phyloP scores from a whole-genome alignment of 2,113 vertebrate species.

The Protobothrops mucrosquamatus region DNA sequence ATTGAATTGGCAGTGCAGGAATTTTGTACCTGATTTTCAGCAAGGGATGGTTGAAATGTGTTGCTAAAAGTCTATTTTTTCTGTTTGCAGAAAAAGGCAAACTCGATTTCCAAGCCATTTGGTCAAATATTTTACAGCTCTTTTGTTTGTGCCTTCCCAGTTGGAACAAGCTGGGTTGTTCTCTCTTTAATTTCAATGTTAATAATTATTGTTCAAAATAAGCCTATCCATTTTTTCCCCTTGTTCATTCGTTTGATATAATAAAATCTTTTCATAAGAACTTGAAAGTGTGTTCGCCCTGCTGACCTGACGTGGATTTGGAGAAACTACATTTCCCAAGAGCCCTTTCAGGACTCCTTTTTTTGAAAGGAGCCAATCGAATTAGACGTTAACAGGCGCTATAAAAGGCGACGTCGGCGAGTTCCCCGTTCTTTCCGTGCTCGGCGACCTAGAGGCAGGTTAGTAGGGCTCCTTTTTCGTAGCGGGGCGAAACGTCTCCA shows the following conservation, averaged over 20 bases:
- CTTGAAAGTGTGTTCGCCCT: not conserved
- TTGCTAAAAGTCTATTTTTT: not conserved
- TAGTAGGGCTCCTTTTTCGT: fast-evolving
- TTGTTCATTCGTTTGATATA: not conserved
- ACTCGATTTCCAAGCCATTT: not conserved
- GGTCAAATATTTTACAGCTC: not conserved
- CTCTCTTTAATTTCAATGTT: not conserved
- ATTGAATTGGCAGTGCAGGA: not conserved
- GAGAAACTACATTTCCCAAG: constrained; percentile 43
- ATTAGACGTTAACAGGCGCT: fast-evolving
- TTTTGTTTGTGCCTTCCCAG: not conserved
- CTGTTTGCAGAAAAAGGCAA: not conserved
- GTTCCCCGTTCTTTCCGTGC: not conserved
- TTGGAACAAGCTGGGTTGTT: not conserved
- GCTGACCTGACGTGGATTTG: not conserved
- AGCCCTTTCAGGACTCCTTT: not conserved
- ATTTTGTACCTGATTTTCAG: not conserved
- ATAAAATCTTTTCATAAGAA: not conserved
- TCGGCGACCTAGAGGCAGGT: fast-evolving
- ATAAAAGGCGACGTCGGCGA: fast-evolving
- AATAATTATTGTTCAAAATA: not conserved
- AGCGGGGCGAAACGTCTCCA: not conserved
- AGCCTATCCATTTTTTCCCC: not conserved
- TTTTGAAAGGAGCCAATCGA: constrained; percentile 34
- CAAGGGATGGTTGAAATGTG: not conserved